A percentile compares a stretch with the other conserved stretches of the same genome.
These are phyloP conservation scores for Tauraco erythrolophus DNA, from an alignment of 2,113 vertebrate species.

Conservation along the genomic window DNA sequence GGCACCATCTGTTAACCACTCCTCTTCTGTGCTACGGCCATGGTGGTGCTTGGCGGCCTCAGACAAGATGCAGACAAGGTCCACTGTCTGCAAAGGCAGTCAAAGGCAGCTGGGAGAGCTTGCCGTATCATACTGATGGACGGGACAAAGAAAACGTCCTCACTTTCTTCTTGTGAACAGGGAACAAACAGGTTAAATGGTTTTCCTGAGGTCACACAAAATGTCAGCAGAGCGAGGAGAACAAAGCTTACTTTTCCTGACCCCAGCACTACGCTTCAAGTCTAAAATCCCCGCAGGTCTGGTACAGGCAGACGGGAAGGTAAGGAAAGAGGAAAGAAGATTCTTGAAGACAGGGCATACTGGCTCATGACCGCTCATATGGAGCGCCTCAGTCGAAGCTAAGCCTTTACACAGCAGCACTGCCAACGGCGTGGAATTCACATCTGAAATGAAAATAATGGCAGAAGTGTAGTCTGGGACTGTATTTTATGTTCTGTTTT, in stretches of 20 bases:
- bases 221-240: neutral
- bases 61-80: neutral
- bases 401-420: neutral
- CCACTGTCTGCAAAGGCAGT: neutral
- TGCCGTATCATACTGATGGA: neutral
- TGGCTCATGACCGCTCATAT: neutral
- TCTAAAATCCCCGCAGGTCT: neutral
- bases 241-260: neutral
- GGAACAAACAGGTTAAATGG: neutral
- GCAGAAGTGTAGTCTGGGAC: neutral
- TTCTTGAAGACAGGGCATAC: neutral
- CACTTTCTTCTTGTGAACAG: rapidly evolving
- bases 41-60: rapidly evolving
- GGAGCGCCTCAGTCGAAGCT: neutral
- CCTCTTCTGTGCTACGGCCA: neutral
- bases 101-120: neutral
- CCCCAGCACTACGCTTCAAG: neutral
- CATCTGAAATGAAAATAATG: slow-evolving; percentile 1
- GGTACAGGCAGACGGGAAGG: neutral
- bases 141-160: neutral
- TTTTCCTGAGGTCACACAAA: neutral
- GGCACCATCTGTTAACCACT: slow-evolving; percentile 26
- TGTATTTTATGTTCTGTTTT: neutral
- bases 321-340: neutral
- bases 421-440: neutral